A percentile compares a stretch with the other conserved stretches of the same genome.
Evolutionary conservation across 1,140 invertebrate genomes (phyloP).

Genomic region (Drosophila fuyamai): DNA sequence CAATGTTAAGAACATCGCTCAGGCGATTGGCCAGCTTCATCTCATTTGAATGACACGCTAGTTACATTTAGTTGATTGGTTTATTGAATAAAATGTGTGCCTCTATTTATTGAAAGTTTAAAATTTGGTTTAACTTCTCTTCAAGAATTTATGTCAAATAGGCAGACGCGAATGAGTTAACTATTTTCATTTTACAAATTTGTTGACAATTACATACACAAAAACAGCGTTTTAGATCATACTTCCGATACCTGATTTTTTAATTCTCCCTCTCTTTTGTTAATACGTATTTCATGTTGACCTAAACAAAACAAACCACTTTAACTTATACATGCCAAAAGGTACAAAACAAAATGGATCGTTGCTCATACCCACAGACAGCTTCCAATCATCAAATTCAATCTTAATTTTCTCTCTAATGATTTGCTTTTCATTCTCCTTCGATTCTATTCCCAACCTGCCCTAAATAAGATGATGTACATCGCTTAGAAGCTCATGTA

Average conservation of each 20-base stretch:
- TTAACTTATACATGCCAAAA: constrained; percentile 23
- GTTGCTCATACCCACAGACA: constrained; percentile 30
- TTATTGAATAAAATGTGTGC: constrained; percentile 42
- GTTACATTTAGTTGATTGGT: constrained; percentile 31
- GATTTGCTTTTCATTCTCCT: constrained; percentile 21
- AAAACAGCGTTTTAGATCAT: constrained; percentile 25
- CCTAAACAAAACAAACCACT: constrained; percentile 34
- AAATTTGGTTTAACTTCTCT: constrained; percentile 17
- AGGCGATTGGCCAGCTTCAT: not conserved
- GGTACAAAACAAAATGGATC: constrained; percentile 42
- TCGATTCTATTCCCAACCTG: constrained; percentile 15
- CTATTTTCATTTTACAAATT: constrained; percentile 25
- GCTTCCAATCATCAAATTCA: constrained; percentile 75
- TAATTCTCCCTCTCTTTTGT: not conserved
- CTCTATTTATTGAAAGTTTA: constrained; percentile 27
- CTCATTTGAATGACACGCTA: constrained; percentile 1
- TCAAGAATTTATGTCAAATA: constrained; percentile 19
- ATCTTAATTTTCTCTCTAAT: constrained; percentile 77
- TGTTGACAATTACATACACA: constrained; percentile 32
- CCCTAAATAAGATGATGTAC: constrained; percentile 3
- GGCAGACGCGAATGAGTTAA: not conserved
- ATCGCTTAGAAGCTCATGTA: constrained; percentile 86
- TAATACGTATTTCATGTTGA: constrained; percentile 24
- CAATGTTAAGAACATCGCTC: no score
- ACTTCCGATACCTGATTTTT: not conserved